phyloP scores from a whole-genome alignment of 2,113 vertebrate genomes.

The Bujurquina vittata region DNA sequence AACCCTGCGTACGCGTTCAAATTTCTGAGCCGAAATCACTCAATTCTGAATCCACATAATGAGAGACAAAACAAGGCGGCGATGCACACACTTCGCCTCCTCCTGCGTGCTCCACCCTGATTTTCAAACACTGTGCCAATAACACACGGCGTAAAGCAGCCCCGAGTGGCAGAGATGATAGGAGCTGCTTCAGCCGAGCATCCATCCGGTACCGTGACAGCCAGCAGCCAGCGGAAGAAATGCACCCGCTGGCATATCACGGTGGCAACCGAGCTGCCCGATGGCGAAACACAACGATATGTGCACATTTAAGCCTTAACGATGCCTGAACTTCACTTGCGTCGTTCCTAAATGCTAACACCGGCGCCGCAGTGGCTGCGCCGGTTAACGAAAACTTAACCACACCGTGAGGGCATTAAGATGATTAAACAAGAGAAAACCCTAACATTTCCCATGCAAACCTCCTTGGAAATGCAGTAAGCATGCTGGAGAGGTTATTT shows the following conservation, averaged over 20 bases:
- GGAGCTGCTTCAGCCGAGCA: constrained; percentile 4
- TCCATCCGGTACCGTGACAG: constrained; percentile 1
- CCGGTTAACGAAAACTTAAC: background rate
- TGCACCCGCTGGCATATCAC: background rate
- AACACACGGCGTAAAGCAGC: constrained; percentile 40
- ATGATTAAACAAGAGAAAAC: background rate
- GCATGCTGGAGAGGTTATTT: background rate
- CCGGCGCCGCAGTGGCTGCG: background rate
- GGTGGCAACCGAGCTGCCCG: background rate
- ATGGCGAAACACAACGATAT: background rate
- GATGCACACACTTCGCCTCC: constrained; percentile 24
- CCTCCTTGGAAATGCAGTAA: background rate
- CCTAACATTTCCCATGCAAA: background rate
- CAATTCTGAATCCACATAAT: background rate
- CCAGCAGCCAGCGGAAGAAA: background rate
- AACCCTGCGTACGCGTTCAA: background rate
- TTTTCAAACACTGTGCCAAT: constrained; percentile 49
- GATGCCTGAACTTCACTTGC: background rate
- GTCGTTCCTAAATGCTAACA: background rate
- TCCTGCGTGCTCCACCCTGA: constrained; percentile 69
- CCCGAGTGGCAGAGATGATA: background rate
- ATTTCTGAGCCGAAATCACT: background rate
- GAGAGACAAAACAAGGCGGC: background rate
- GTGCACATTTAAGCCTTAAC: background rate
- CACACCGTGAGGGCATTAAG: background rate